Evolutionary conservation across 2,113 vertebrate genomes (phyloP), one percentile per base, ranked within the genome.

Genomic region (Chaenogobius annularis): DNA sequence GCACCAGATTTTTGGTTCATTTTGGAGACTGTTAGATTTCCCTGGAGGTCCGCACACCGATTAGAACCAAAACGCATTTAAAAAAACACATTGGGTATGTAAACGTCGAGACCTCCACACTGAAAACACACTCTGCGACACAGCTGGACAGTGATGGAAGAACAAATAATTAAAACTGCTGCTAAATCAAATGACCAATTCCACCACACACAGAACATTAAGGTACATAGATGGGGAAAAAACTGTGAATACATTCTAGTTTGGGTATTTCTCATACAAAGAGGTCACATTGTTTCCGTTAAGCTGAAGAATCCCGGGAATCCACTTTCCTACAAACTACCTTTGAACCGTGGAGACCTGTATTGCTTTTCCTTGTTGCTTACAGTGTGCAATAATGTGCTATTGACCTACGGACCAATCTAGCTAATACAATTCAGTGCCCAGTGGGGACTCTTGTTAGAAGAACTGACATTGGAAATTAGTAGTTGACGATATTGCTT

Each of bases 151-250:
- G 70, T 31, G 74, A 84, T 66, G 68, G 63, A 72, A 75, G 40
- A 50, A 70, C 43, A 67, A 79, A 74, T 74, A 74, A 83, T 86
- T 78, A 64, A 77, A 86, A 81, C 77, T 78, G 74, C 78, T 82
- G 78, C 64, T 80, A 54, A 66, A 74, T 70, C 43, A 73, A 77
- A 83, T 83, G 56, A 56, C 68, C 26, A 14, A 19, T 52, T 48
- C 74, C 66, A 54, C 43, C 26, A 61, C 66, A 69, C 56, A 78
- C 31, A 50, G 20, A 20, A 75, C 65, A 68, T 55, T 47, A 46
- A 9, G 71, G 15, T 19, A 17, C 31, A 63, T 56, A 62, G 48
- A 11, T 1, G 40, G 61, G 54, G 47, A 55, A 58, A 71, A 12
- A 67, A 47, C 48, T 40, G 17, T 70, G 20, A 78, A 19, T 73